Evolutionary conservation across 2,797 vertebrate genomes (phyloP), one percentile per base, ranked within the genome.

Genomic region (Meriones psammophilus): DNA sequence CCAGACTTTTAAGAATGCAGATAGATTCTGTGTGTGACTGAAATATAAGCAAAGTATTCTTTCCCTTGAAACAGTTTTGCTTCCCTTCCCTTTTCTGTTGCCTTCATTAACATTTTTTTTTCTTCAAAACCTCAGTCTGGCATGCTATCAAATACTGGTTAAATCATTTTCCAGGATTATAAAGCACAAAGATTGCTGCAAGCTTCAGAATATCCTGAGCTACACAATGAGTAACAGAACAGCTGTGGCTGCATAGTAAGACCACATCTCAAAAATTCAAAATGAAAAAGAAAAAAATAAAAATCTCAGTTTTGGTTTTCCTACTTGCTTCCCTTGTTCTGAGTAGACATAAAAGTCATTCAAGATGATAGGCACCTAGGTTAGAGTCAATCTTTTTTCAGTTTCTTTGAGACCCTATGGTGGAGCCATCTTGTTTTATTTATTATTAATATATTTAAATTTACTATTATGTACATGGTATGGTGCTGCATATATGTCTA

Each of bases 1-100:
- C 39, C 26, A 85, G 83, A 78, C 33, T 81, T 92, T 94, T 42
- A 93, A 85, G 62, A 96, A 89, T 88, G 24, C 60, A 87, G 20
- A 64, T 92, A 30, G n/a, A 84, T 78, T 78, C 69, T 26, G 8
- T 91, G 85, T 79, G 42, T 9, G 3, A 36, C 84, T 30, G 77
- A 88, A 60, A 42, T 54, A 6, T 42, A 62, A 88, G 3, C 92
- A 86, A 93, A 18, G 9, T 1, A 60, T 86, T 18, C 91, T 93
- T 95, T 50, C 15, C 81, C 62, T 94, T 92, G 68, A 89, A 91
- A 76, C 88, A 64, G 36, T 69, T 93, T 92, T 74, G 7, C 22
- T 92, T 80, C 15, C 8, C 30, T 88, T 96, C 50, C 62, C 14
- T 88, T 85, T 20, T 30, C 54, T 74, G 24, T 30, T 74, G 8